Evolutionary conservation across 2,113 vertebrate genomes (phyloP).

Genomic region (Siniperca knerii): DNA sequence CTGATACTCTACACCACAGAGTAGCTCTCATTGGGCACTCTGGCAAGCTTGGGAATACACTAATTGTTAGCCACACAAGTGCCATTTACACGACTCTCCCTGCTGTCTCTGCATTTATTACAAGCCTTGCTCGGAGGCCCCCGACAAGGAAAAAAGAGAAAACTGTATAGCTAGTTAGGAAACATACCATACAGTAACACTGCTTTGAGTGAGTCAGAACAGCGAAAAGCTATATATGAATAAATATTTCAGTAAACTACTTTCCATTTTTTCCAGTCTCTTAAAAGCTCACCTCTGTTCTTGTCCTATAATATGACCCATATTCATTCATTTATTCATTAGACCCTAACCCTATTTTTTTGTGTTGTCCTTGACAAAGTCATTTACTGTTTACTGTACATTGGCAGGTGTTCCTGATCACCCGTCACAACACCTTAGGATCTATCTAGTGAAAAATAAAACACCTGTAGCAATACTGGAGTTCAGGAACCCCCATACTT

Average conservation of each 20-base stretch:
- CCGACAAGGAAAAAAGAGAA: constrained; percentile 7
- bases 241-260: neutral
- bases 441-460: neutral
- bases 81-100: constrained; percentile 71
- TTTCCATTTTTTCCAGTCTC: neutral
- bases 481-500: constrained; percentile 44
- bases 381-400: constrained; percentile 2
- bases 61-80: constrained; percentile 75
- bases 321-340: constrained; percentile 7
- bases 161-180: constrained; percentile 18
- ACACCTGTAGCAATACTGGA: constrained; percentile 24
- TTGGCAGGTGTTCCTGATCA: constrained; percentile 40
- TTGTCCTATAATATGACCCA: constrained; percentile 5
- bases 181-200: neutral
- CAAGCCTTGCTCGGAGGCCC: constrained; percentile 41
- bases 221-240: neutral
- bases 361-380: constrained; percentile 2
- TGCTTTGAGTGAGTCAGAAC: neutral
- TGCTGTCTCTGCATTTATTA: constrained; percentile 71
- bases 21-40: constrained; percentile 71
- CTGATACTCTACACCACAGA: constrained; percentile 75
- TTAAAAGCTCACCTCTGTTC: neutral
- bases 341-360: neutral
- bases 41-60: constrained; percentile 71
- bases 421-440: constrained; percentile 20